phyloP scores from a whole-genome alignment of 1,140 invertebrate genomes.

The Penaeus indicus region DNA sequence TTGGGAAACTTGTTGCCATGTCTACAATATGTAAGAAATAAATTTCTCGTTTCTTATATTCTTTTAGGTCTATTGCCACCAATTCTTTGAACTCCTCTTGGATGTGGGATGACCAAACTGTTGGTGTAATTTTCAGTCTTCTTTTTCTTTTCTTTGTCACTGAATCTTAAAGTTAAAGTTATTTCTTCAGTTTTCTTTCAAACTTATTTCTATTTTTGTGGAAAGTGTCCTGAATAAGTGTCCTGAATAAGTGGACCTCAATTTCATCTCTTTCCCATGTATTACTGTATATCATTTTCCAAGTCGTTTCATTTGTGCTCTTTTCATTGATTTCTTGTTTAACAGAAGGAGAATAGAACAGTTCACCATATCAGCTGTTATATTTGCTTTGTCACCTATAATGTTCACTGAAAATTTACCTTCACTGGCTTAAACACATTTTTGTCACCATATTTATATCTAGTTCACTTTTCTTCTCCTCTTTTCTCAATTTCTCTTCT shows the following conservation, averaged over 20 bases:
- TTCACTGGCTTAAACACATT: background rate
- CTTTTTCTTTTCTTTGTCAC: background rate
- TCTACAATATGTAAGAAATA: background rate
- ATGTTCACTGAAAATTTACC: background rate
- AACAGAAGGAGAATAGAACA: background rate
- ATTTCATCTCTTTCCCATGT: background rate
- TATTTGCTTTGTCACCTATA: background rate
- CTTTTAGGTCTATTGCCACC: background rate
- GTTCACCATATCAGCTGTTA: background rate
- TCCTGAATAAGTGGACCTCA: background rate
- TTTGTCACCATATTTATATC: conserved; percentile 2
- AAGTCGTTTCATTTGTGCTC: background rate
- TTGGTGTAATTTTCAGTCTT: background rate
- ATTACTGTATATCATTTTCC: background rate
- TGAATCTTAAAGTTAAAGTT: background rate
- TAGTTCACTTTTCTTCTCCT: background rate
- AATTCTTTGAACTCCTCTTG: background rate
- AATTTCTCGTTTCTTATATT: background rate
- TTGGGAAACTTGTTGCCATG: background rate
- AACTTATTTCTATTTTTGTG: background rate
- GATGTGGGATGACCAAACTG: no score
- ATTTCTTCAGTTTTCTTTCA: background rate
- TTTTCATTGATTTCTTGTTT: background rate
- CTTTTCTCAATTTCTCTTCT: background rate
- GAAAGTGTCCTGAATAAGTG: background rate